phyloP scores from a whole-genome alignment of 2,113 vertebrate genomes.

The Festucalex cinctus region DNA sequence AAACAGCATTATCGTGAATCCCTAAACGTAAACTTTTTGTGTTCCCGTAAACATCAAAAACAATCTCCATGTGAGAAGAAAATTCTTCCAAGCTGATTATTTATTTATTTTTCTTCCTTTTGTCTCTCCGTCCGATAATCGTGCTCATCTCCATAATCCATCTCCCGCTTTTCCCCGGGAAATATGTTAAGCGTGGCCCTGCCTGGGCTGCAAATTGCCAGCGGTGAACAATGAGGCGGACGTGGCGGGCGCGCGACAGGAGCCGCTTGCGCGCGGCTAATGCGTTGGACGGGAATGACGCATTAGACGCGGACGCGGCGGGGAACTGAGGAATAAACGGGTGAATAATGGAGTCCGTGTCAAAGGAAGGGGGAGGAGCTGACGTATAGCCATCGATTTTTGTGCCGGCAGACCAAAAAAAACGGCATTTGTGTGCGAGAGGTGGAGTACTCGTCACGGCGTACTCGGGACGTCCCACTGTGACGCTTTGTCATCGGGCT shows the following conservation, averaged over 20 bases:
- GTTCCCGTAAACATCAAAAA: too few species aligned
- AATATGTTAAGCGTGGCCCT: slow-evolving; percentile 14
- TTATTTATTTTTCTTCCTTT: too few species aligned
- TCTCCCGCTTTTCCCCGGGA: slow-evolving; percentile 9
- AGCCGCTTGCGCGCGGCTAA: slow-evolving; percentile 44
- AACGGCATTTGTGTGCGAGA: slow-evolving; percentile 17
- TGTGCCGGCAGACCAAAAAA: background rate
- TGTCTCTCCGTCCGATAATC: background rate
- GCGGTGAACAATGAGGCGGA: slow-evolving; percentile 24
- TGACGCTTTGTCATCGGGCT: background rate
- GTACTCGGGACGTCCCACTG: background rate
- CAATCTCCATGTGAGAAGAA: too few species aligned
- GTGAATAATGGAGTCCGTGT: slow-evolving; percentile 43
- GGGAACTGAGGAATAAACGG: slow-evolving; percentile 31
- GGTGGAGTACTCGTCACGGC: too few species aligned
- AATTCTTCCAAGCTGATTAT: too few species aligned
- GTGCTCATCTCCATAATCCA: slow-evolving; percentile 1
- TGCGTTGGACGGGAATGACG: slow-evolving; percentile 35
- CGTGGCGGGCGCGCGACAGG: slow-evolving; percentile 17
- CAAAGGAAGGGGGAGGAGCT: slow-evolving; percentile 32
- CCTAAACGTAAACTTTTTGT: too few species aligned
- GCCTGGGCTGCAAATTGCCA: slow-evolving; percentile 29
- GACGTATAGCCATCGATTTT: slow-evolving; percentile 40
- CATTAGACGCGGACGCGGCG: slow-evolving; percentile 45
- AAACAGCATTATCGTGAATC: too few species aligned